Evolutionary conservation across 2,888 invertebrate genomes (phyloP), one percentile per base, ranked within the genome.

Genomic region (Therioaphis trifolii): DNA sequence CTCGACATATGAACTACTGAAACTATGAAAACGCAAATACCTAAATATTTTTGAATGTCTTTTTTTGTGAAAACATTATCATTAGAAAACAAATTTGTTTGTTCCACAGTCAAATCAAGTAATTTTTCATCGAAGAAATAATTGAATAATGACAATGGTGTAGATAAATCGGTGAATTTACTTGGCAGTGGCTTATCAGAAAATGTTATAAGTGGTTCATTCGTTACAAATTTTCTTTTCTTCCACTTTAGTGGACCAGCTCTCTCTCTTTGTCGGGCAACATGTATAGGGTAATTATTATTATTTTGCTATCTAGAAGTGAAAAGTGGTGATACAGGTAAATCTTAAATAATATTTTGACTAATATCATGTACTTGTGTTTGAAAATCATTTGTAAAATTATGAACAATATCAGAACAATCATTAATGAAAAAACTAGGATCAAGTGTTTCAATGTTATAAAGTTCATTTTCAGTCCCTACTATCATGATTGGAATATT

Each of bases 91-190:
- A 68, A 68, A n/a, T 40, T 5, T 21, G 40, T 68, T 21, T 68
- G 40, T 21, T 68, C 68, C 11, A 68, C 68, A 68, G 40, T 68
- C n/a, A 11, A 12, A 21, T 68, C 40, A 3, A 68, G n/a, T 68
- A 68, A n/a, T 68, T 68, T 21, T 18, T 68, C 68, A 68, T 68
- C 68, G n/a, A 68, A 68, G 18, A 68, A 68, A 68, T 35, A 68
- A 18, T 35, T 68, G 35, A 68, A 68, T 35, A 68, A 68, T n/a
- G 18, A 18, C 40, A 35, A 68, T 2, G 68, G 68, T 40, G 68
- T n/a, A 68, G 21, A n/a, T 68, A 68, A 35, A 68, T 68, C 21
- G 11, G 18, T 35, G 4, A 68, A n/a, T 68, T 15, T 21, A 68
- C 18, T 43, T 40, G 68, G 68, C 68, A 68, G 21, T 40, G 68